phyloP scores from a whole-genome alignment of 2,113 vertebrate species.

The Passer montanus region DNA sequence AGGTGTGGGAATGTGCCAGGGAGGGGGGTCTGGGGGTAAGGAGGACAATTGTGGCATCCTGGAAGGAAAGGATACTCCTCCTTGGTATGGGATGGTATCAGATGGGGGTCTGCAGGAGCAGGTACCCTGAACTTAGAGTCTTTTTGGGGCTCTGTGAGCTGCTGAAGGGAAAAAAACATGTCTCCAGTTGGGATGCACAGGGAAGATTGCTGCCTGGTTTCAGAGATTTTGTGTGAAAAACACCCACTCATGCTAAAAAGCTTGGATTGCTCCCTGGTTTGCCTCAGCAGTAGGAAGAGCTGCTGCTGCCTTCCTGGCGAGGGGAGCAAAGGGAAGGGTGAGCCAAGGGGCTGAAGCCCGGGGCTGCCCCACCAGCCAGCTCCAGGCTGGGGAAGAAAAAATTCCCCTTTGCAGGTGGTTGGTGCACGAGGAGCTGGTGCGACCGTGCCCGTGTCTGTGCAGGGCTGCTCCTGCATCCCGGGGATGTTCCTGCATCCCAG shows the following conservation, averaged over 20 bases:
- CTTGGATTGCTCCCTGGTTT: background rate
- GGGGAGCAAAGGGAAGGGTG: background rate
- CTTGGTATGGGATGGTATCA: rapidly evolving
- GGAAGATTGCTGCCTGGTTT: background rate
- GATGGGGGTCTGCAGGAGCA: background rate
- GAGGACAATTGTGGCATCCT: background rate
- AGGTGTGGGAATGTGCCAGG: rapidly evolving
- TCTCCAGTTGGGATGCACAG: background rate
- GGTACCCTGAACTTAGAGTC: rapidly evolving
- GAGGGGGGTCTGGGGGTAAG: rapidly evolving
- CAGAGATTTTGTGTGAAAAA: background rate
- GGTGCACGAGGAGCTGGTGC: background rate
- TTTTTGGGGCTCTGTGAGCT: background rate
- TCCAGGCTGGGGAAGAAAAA: background rate
- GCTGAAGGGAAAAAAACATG: background rate
- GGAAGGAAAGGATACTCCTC: background rate
- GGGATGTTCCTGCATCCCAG: no score
- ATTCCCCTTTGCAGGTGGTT: background rate
- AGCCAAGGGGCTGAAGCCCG: background rate
- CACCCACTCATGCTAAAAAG: conserved; percentile 48
- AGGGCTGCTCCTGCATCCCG: background rate
- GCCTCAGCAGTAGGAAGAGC: background rate
- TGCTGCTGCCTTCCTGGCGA: background rate
- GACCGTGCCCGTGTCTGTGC: background rate
- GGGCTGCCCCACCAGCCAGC: background rate